phyloP scores from a whole-genome alignment of 2,113 vertebrate genomes.

The Tapirus terrestris region DNA sequence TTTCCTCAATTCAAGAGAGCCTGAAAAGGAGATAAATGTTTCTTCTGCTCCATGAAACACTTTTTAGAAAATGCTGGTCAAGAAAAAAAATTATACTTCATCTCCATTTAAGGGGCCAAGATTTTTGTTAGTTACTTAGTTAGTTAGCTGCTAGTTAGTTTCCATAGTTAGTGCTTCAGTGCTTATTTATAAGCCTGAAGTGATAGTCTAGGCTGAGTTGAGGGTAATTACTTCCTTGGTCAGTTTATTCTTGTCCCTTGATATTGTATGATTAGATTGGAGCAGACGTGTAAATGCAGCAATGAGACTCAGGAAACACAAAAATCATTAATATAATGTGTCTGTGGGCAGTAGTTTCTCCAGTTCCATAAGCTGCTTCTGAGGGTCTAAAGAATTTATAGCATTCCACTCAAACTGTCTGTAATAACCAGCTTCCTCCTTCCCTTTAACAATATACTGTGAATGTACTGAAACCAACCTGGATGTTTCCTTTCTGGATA shows the following conservation, averaged over 20 bases:
- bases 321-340: neutral
- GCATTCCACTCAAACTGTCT: neutral
- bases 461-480: neutral
- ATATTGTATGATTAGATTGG: neutral
- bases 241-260: neutral
- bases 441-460: neutral
- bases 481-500: conserved; percentile 11
- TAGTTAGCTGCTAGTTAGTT: neutral
- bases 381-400: neutral
- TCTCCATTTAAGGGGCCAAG: neutral
- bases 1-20: neutral
- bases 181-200: neutral
- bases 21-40: neutral
- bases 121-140: neutral
- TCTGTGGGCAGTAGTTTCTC: neutral
- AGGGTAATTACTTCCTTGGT: conserved; percentile 23
- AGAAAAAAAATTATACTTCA: neutral
- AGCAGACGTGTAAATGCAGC: neutral
- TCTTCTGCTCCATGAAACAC: neutral
- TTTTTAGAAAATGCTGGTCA: neutral
- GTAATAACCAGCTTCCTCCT: neutral
- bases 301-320: neutral
- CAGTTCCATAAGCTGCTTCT: neutral
- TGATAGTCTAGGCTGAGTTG: neutral
- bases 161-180: neutral